phyloP scores from a whole-genome alignment of 2,888 invertebrate species.

The Hylaea fasciaria region DNA sequence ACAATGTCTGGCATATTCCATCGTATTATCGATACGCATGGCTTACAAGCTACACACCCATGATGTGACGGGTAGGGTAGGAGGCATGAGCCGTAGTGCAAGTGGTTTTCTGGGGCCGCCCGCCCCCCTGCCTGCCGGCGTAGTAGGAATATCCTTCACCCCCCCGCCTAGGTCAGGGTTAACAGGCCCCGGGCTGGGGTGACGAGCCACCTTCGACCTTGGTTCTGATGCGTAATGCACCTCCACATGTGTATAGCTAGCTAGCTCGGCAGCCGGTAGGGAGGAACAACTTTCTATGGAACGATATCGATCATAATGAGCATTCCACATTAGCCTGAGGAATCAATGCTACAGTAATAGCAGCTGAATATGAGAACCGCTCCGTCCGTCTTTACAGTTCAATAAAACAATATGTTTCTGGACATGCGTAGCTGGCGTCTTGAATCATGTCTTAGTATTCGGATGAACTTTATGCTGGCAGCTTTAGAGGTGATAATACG shows the following conservation, averaged over 20 bases:
- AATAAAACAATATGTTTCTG: conserved; percentile 65
- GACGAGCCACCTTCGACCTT: conserved; percentile 82
- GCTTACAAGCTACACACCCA: conserved; percentile 49
- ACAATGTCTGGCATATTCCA: conserved; percentile 2
- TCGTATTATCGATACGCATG: conserved; percentile 32
- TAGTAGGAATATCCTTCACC: conserved; percentile 83
- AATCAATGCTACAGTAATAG: neutral
- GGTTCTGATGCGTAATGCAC: conserved; percentile 69
- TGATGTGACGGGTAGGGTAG: conserved; percentile 68
- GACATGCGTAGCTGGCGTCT: conserved; percentile 79
- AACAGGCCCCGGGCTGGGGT: conserved; percentile 77
- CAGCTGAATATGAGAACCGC: neutral
- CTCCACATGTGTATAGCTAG: conserved; percentile 39
- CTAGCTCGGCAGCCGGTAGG: neutral
- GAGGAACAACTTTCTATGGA: neutral
- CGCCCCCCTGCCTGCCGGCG: conserved; percentile 63
- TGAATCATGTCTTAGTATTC: conserved; percentile 56
- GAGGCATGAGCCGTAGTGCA: conserved; percentile 72
- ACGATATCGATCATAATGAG: neutral
- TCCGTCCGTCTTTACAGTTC: conserved; percentile 47
- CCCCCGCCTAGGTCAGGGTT: conserved; percentile 83
- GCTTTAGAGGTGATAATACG: conserved; percentile 75
- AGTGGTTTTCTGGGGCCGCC: conserved; percentile 62
- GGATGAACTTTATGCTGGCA: conserved; percentile 59
- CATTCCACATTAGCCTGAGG: no score